Base-by-base conservation (phyloP, 2,888 invertebrate species). In the Rhorus exstirpatorius region DNA sequence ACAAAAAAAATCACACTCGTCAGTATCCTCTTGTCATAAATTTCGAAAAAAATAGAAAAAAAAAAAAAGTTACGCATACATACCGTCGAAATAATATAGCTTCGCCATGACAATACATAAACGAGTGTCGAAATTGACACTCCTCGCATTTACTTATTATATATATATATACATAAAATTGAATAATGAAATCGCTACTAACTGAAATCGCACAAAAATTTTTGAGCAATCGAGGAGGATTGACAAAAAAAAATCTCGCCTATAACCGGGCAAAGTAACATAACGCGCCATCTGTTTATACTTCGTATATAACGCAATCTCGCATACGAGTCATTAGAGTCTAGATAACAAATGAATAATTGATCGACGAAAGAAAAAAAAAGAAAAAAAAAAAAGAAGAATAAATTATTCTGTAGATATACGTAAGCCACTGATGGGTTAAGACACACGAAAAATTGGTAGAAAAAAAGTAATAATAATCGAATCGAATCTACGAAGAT, bases 31-130 rank as follows among this genome's bases (percentile, higher is more conserved):
- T 49, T 21, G 10, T 49, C 60, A 72, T 72, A n/a, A 72, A 49
- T 72, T 10, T 63, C n/a, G 6, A 53, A 53, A 19, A 21, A 7
- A 14, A 21, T 38, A 41, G 17, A 14, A 53, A 55, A 41, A 61
- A 21, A 7, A 53, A 38, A 41, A 24, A 44, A 41, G 53, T 75
- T 76, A 60, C 67, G 65, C 76, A 79, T 68, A 72, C 19, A 46
- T 58, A 70, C 70, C 75, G 61, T 81, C 68, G 70, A 75, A 65
- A 60, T 60, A 61, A 44, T 63, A 70, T 68, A 76, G 79, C 83
- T 83, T 83, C 75, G 82, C 82, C 71, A 83, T 79, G 83, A 83
- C 83, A 83, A 83, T 83, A 83, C 83, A 71, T 76, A 58, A 83
- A 53, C 46, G 75, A 79, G 79, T 72, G 83, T 83, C 76, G 17